Conservation (phyloP, 1,140 invertebrate genomes). For the Nasonia vitripennis region DNA sequence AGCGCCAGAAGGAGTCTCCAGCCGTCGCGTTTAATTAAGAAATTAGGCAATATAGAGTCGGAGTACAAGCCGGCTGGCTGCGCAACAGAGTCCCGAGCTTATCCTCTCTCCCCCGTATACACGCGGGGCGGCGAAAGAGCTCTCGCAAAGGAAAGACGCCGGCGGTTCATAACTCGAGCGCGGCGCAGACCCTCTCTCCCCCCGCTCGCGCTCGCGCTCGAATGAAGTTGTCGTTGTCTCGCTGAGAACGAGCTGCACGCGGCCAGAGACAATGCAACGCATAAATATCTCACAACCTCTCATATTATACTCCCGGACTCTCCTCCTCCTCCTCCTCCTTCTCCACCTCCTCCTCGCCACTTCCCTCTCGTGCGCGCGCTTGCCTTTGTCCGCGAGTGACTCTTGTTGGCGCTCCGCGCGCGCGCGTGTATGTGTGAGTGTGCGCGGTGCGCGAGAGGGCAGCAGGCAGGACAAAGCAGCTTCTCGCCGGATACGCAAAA, state of each 20-base stretch:
- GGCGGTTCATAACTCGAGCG: constrained; percentile 66
- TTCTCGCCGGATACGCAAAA: constrained; percentile 42
- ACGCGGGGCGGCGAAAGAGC: neutral
- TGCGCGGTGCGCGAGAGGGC: constrained; percentile 9
- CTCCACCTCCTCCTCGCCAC: neutral
- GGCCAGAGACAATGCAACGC: constrained; percentile 69
- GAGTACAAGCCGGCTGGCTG: neutral
- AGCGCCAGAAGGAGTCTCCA: neutral
- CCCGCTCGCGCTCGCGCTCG: constrained; percentile 50
- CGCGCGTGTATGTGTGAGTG: neutral
- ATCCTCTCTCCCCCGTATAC: neutral
- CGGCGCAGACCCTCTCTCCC: neutral
- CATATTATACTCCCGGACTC: constrained; percentile 62
- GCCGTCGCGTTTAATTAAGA: constrained; percentile 4
- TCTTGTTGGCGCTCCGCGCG: constrained; percentile 18
- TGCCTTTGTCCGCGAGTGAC: constrained; percentile 52
- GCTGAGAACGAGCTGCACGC: constrained; percentile 52
- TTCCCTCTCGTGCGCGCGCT: constrained; percentile 44
- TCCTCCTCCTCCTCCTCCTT: neutral
- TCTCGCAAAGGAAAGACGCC: constrained; percentile 1
- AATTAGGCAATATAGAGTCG: constrained; percentile 13
- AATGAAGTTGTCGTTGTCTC: constrained; percentile 72
- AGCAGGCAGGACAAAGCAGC: constrained; percentile 45
- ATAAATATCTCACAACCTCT: constrained; percentile 70
- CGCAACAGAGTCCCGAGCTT: neutral